Conservation (phyloP, 1,140 invertebrate species). For the Meteorus sp. region DNA sequence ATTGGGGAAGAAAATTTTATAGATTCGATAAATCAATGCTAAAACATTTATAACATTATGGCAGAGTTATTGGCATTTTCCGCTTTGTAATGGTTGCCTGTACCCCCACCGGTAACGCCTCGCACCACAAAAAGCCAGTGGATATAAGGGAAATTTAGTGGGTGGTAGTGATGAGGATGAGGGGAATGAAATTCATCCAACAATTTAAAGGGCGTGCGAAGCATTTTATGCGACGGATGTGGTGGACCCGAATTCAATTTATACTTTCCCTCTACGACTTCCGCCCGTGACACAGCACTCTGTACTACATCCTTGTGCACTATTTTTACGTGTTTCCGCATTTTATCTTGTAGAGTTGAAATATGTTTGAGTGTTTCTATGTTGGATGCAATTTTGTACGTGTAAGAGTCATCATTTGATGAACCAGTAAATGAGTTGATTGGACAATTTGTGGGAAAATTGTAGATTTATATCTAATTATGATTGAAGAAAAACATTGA, state of each 20-base stretch:
- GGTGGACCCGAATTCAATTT: conserved; percentile 54
- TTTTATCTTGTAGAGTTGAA: conserved; percentile 31
- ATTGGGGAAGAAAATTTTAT: neutral
- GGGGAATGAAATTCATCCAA: too few relatives aligned
- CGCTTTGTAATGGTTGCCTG: conserved; percentile 47
- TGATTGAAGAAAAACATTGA: too few relatives aligned
- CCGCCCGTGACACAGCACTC: conserved; percentile 31
- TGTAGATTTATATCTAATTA: too few relatives aligned
- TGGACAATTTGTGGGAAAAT: too few relatives aligned
- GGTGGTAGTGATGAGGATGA: conserved; percentile 11
- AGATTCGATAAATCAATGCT: conserved; percentile 3
- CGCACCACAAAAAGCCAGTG: conserved; percentile 22
- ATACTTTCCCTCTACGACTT: conserved; percentile 39
- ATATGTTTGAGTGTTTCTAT: neutral
- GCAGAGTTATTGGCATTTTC: conserved; percentile 55
- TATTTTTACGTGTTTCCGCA: conserved; percentile 37
- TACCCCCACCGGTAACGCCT: neutral
- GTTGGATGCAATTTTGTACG: too few relatives aligned
- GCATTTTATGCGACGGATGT: conserved; percentile 53
- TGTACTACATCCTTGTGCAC: conserved; percentile 41
- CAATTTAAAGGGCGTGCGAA: conserved; percentile 57
- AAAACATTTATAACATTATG: conserved; percentile 7
- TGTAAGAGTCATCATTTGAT: too few relatives aligned
- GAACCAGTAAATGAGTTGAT: too few relatives aligned
- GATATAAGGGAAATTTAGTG: conserved; percentile 17